Base-by-base conservation (phyloP, 2,113 vertebrate genomes). In the Clupea harengus region DNA sequence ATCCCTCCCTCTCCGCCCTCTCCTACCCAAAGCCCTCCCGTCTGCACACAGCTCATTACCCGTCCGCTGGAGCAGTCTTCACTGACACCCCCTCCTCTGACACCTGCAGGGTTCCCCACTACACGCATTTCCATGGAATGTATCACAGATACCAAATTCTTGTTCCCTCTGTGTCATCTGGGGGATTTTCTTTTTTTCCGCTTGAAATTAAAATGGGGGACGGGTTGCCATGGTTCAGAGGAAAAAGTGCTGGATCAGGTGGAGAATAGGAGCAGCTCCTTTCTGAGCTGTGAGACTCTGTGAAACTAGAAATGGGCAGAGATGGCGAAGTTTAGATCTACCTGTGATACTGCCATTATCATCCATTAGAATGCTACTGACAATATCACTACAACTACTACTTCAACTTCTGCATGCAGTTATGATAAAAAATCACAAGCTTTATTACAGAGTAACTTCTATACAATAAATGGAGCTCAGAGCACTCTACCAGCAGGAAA, bases 161-260 rank as follows among this genome's bases (percentile, higher is more conserved):
- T 39, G 72, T 15, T 78, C 72, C 13, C 72, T 78, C 13, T 39
- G 72, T 78, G 72, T 5, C 39, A 78, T 15, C 32, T 60, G 39
- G 2, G 39, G 39, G 39, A 39, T 75, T 10, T 32, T 39, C 15
- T 17, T 78, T 17, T 39, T 32, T 32, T 32, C 11, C 11, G 28
- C 11, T 72, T 72, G n/a, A 72, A 72, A 72, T 72, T 25, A 10
- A 72, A 72, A 72, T 72, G 22, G 22, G 25, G 10, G 25, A 32
- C 2, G 25, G n/a, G 64, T 72, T 25, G 64, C 28, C 64, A 72
- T 9, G n/a, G 64, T 72, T 72, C 25, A 72, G 25, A 75, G 67
- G 67, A 75, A 39, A 75, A 75, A 72, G n/a, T 72, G 64, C 64
- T 7, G 64, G 64, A 72, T 72, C 64, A 72, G 64, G 25, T 72